Base-by-base conservation (phyloP, 2,888 invertebrate genomes). In the Eurytoma californica region DNA sequence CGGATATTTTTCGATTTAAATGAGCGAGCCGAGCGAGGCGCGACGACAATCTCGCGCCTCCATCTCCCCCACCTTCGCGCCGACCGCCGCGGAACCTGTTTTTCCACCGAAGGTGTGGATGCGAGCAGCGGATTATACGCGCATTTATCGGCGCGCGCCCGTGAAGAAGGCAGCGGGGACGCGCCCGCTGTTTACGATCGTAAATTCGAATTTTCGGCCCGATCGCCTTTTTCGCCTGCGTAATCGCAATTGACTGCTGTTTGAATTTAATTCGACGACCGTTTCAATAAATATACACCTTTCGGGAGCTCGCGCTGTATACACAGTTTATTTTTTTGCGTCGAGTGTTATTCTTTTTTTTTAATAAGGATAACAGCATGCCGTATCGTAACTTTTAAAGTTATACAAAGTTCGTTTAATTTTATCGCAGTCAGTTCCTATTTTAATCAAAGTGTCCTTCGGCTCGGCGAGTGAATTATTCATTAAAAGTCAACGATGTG, bases 1-100 rank as follows among this genome's bases (percentile, higher is more conserved):
- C 85, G 85, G 85, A 84, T 88, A 84, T 77, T 80, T 87, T 88
- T 87, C 88, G 88, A 88, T 89, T 90, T 88, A 89, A 89, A 89
- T 90, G 72, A 70, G 66, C 88, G 53, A 7, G 63, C 39, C 39
- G 20, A 20, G 58, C 20, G 58, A n/a, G n/a, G n/a, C 63, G 39
- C 63, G 88, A 89, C 88, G 88, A 89, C 88, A 85, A 87, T 87
- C 88, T 86, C 82, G 77, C 74, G 73, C 74, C 76, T 72, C 80
- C 68, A 80, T 72, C 75, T 72, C 30, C 39, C 39, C 39, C 24
- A 24, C 24, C 24, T 24, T 24, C 39, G 39, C 39, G 39, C 39
- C 39, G 39, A 2, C 39, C 39, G 39, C 61, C 14, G 72, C 49
- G 13, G 28, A 80, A 80, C 80, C 80, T 72, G 80, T 80, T 80